Evolutionary conservation across 2,797 vertebrate genomes (phyloP).

Genomic region (Sebastes iracundus): DNA sequence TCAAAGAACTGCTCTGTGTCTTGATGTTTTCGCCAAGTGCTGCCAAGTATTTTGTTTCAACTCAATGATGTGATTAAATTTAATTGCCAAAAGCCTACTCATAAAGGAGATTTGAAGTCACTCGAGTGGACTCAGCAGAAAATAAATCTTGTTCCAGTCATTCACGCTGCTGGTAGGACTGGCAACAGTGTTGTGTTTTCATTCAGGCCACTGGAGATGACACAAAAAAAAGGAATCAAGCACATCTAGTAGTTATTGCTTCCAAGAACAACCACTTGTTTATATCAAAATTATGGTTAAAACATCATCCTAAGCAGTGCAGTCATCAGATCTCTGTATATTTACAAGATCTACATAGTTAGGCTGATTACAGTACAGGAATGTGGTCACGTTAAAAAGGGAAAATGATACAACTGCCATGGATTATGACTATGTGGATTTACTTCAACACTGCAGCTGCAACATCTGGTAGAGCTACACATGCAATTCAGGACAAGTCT

Average conservation of each 20-base stretch:
- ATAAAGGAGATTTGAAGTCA: neutral
- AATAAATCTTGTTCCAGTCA: slow-evolving; percentile 4
- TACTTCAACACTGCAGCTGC: neutral
- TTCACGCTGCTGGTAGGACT: neutral
- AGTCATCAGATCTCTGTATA: neutral
- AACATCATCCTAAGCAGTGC: neutral
- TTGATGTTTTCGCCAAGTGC: slow-evolving; percentile 7
- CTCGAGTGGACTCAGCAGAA: neutral
- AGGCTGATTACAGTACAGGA: neutral
- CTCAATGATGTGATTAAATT: slow-evolving; percentile 29
- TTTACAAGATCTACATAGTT: too few relatives aligned
- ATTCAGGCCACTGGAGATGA: slow-evolving; percentile 4
- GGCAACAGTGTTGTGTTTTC: neutral
- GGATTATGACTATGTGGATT: neutral
- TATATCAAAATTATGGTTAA: neutral
- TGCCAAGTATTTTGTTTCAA: slow-evolving; percentile 15
- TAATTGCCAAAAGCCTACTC: neutral
- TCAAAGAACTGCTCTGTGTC: neutral
- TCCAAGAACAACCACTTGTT: neutral
- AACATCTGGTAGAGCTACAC: neutral
- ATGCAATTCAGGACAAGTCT: neutral
- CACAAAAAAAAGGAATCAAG: neutral
- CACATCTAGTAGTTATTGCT: neutral
- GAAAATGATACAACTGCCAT: neutral
- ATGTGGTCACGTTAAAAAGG: neutral